Evolutionary conservation across 2,888 invertebrate genomes (phyloP).

Genomic region (Pocota personata): DNA sequence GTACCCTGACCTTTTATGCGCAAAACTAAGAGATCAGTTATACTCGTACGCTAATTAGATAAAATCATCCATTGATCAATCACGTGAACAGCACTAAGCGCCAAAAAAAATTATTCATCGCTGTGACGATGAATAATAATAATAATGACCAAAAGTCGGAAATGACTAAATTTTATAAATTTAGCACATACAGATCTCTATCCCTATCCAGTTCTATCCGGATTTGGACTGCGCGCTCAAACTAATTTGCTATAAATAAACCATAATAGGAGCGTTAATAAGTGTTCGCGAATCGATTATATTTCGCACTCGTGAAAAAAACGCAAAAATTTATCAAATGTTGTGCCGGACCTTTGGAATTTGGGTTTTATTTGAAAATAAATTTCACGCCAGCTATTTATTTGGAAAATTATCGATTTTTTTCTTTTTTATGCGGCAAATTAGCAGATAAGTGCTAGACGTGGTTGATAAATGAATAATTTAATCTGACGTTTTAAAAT

Average conservation of each 20-base stretch:
- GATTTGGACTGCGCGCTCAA: neutral
- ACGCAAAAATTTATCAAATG: neutral
- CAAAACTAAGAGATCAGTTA: neutral
- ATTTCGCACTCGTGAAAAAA: neutral
- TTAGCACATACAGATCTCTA: neutral
- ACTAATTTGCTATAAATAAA: constrained; percentile 30
- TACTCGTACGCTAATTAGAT: constrained; percentile 3
- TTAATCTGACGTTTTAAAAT: constrained; percentile 18
- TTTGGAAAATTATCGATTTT: constrained; percentile 19
- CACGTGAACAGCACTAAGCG: constrained; percentile 28
- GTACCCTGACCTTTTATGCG: neutral
- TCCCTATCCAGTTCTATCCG: constrained; percentile 6
- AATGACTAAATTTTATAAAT: constrained; percentile 28
- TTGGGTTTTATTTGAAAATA: neutral
- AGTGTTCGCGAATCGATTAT: constrained; percentile 21
- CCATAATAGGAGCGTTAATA: constrained; percentile 27
- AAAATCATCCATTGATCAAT: constrained; percentile 10
- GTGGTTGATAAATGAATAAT: constrained; percentile 27
- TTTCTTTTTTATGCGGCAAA: constrained; percentile 1
- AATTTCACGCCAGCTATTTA: neutral
- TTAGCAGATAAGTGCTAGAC: constrained; percentile 43
- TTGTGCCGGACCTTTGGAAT: neutral
- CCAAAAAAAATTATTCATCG: neutral
- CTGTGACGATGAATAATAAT: too few relatives aligned
- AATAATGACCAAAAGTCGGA: constrained; percentile 8